Base-by-base conservation (phyloP, 2,797 vertebrate genomes). In the Myotis findleyi region DNA sequence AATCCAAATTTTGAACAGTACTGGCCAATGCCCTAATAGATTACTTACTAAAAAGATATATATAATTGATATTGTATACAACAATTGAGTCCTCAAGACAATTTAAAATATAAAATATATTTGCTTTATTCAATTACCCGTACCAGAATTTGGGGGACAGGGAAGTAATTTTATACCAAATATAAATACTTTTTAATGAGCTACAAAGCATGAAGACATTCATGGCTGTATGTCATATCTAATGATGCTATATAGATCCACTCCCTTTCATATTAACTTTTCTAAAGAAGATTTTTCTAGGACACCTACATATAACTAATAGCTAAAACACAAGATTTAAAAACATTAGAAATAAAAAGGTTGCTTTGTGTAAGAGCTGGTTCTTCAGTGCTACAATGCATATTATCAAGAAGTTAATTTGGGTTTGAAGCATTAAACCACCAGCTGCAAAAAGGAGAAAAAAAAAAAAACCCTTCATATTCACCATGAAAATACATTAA, bases 41-140 rank as follows among this genome's bases (percentile, higher is more conserved):
- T 21, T 47, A 64, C 18, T 91, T 44, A 68, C n/a, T 68, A 41
- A 71, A 25, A 64, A 76, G 17, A 80, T 17, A 89, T 17, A 89
- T 6, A 44, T 47, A 76, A 57, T 55, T 75, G 49, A 21, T 87
- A 72, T 1, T 47, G 3, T 33, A 88, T 25, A n/a, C 23, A 94
- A 75, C 25, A 92, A 41, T 64, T 71, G 59, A 88, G 53, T 82
- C 87, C 10, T 77, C 57, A 83, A 87, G 51, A 47, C 36, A 89
- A 72, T 38, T 44, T 71, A 10, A 62, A 62, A 77, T 84, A 80
- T 13, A 71, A 64, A 88, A 72, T 71, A 55, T n/a, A 89, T 71
- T 79, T 86, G 41, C 41, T 92, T 89, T 84, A 41, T 76, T 96
- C 85, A 92, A 47, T 83, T 83, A 82, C 36, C 47, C 33, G 79